Evolutionary conservation across 2,888 invertebrate species (phyloP).

Genomic region (Tiphia femorata): DNA sequence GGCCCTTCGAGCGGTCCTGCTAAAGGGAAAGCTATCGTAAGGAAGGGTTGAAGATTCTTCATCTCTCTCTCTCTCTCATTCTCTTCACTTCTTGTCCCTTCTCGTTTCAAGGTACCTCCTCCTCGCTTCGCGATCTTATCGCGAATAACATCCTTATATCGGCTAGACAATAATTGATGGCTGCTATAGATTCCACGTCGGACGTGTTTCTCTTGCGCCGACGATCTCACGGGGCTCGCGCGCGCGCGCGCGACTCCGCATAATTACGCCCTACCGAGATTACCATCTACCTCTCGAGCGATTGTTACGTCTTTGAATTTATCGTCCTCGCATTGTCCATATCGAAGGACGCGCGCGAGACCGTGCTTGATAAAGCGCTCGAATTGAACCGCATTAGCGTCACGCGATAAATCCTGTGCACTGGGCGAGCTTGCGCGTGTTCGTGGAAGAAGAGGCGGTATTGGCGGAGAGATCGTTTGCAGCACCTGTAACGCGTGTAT

Average conservation of each 20-base stretch:
- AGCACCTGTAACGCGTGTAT: no score
- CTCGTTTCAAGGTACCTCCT: no score
- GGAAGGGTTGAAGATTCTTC: no score
- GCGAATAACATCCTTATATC: slow-evolving; percentile 9
- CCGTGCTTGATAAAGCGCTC: slow-evolving; percentile 1
- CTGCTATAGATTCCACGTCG: slow-evolving; percentile 18
- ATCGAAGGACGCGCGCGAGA: slow-evolving; percentile 3
- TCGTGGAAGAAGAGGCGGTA: no score
- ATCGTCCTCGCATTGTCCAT: slow-evolving; percentile 10
- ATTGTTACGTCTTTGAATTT: slow-evolving; percentile 15
- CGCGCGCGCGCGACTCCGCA: slow-evolving; percentile 8
- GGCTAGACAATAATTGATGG: slow-evolving; percentile 18
- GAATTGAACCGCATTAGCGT: slow-evolving; percentile 1
- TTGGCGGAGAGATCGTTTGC: no score
- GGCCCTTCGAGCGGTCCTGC: no score
- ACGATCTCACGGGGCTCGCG: no score
- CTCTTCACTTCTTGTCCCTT: no score
- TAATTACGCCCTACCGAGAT: slow-evolving; percentile 19
- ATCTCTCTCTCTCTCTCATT: no score
- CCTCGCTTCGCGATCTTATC: slow-evolving; percentile 17
- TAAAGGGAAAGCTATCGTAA: no score
- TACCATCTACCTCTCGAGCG: slow-evolving; percentile 12
- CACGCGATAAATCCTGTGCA: not conserved
- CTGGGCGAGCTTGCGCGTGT: no score
- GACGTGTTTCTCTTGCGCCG: slow-evolving; percentile 3